Conservation (phyloP, 2,797 vertebrate species). For the Iguana delicatissima region DNA sequence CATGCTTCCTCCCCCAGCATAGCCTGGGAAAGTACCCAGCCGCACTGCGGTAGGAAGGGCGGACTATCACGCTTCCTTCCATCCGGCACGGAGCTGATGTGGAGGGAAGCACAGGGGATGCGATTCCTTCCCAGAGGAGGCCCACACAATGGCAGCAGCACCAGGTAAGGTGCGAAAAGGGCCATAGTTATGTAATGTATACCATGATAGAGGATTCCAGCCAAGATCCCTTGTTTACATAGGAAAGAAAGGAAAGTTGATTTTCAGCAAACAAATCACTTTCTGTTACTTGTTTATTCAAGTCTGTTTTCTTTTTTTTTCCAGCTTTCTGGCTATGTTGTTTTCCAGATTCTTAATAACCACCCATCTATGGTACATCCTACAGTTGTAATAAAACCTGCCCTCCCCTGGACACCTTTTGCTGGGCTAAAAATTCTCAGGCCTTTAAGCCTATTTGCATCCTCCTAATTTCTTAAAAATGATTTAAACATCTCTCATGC, state of each 20-base stretch:
- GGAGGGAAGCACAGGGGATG: too few species aligned
- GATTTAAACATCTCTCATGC: not conserved
- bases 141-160: too few species aligned
- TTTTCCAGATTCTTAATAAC: not conserved
- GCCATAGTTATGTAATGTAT: too few species aligned
- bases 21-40: too few species aligned
- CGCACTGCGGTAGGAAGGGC: too few species aligned
- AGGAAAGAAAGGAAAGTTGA: not conserved
- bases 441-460: not conserved
- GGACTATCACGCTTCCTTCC: too few species aligned
- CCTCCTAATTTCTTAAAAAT: not conserved
- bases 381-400: not conserved
- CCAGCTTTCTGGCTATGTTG: not conserved
- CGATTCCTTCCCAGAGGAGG: too few species aligned
- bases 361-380: not conserved
- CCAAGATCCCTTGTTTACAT: too few species aligned
- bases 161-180: too few species aligned
- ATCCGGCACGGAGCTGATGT: too few species aligned
- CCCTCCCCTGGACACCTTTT: not conserved
- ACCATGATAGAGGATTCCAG: too few species aligned
- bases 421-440: not conserved
- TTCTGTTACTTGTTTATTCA: not conserved
- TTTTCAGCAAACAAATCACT: not conserved
- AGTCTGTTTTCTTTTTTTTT: not conserved
- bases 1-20: too few species aligned